A percentile compares a stretch with the other conserved stretches of the same genome.
Conservation (phyloP, 2,888 invertebrate species). For the Eledona agricola region DNA sequence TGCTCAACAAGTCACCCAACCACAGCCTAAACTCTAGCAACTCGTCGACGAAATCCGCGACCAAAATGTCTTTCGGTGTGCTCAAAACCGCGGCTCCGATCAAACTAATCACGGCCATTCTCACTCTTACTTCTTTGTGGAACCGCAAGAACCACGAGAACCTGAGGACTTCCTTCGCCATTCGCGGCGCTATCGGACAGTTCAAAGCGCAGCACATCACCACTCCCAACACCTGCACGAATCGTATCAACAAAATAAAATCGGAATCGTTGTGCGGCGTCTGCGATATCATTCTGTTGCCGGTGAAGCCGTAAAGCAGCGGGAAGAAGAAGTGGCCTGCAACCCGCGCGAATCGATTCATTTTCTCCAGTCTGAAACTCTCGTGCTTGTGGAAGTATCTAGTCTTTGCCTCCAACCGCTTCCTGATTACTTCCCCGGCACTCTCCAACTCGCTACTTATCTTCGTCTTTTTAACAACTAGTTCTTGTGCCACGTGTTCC, state of each 20-base stretch:
- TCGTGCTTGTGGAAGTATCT: conserved; percentile 65
- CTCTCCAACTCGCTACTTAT: conserved; percentile 49
- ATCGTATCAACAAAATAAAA: conserved; percentile 73
- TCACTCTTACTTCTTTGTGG: conserved; percentile 72
- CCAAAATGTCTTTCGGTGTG: conserved; percentile 68
- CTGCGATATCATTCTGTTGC: conserved; percentile 66
- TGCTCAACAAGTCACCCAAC: conserved; percentile 69
- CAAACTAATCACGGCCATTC: conserved; percentile 72
- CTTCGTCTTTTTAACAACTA: conserved; percentile 40
- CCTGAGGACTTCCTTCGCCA: conserved; percentile 76
- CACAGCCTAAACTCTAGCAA: conserved; percentile 74
- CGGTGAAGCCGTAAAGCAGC: conserved; percentile 73
- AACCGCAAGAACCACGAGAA: conserved; percentile 73
- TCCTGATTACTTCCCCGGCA: conserved; percentile 71
- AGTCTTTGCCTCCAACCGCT: conserved; percentile 77
- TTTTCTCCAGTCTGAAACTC: conserved; percentile 51
- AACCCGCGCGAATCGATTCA: conserved; percentile 77
- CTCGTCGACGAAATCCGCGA: conserved; percentile 69
- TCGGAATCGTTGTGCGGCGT: conserved; percentile 71
- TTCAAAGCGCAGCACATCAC: conserved; percentile 75
- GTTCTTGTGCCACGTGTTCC: conserved; percentile 43
- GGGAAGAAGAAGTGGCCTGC: conserved; percentile 88
- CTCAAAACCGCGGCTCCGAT: conserved; percentile 72
- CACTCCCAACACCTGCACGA: conserved; percentile 73
- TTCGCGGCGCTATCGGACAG: conserved; percentile 69